These are phyloP conservation scores for Phoebastria nigripes DNA, from an alignment of 2,797 vertebrate species.

Conservation along the genomic window DNA sequence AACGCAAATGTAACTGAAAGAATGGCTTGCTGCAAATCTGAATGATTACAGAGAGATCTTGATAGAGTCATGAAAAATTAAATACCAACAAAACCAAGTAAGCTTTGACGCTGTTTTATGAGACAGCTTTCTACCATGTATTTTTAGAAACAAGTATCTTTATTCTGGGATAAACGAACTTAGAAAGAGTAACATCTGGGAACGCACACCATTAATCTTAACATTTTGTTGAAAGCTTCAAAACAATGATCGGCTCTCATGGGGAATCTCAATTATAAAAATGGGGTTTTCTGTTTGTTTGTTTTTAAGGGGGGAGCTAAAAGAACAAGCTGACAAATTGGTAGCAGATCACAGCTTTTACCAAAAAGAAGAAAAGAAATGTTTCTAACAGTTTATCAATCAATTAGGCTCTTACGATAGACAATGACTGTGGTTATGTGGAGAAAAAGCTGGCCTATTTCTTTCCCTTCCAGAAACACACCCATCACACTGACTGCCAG, in stretches of 20 bases:
- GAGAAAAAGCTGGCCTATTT: constrained; percentile 56
- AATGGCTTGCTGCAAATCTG: neutral
- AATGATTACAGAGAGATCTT: neutral
- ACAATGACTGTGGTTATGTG: constrained; percentile 70
- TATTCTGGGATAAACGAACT: constrained; percentile 28
- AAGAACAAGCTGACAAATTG: constrained; percentile 71
- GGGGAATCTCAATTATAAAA: constrained; percentile 61
- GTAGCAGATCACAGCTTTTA: constrained; percentile 77
- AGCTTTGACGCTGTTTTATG: constrained; percentile 38
- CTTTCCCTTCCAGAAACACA: constrained; percentile 63
- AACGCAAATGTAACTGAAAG: neutral
- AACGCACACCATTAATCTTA: constrained; percentile 44
- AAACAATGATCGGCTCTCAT: neutral
- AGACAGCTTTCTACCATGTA: constrained; percentile 8
- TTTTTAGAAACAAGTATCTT: constrained; percentile 48
- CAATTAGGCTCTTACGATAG: constrained; percentile 28
- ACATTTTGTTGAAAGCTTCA: constrained; percentile 58
- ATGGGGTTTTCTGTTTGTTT: constrained; percentile 47
- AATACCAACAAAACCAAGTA: constrained; percentile 25
- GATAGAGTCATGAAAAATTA: constrained; percentile 48
- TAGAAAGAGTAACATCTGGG: constrained; percentile 51
- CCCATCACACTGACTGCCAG: constrained; percentile 50
- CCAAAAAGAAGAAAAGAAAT: constrained; percentile 70
- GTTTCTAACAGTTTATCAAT: constrained; percentile 75
- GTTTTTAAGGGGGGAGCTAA: neutral